Conservation (phyloP, 2,113 vertebrate genomes). For the Perca flavescens region DNA sequence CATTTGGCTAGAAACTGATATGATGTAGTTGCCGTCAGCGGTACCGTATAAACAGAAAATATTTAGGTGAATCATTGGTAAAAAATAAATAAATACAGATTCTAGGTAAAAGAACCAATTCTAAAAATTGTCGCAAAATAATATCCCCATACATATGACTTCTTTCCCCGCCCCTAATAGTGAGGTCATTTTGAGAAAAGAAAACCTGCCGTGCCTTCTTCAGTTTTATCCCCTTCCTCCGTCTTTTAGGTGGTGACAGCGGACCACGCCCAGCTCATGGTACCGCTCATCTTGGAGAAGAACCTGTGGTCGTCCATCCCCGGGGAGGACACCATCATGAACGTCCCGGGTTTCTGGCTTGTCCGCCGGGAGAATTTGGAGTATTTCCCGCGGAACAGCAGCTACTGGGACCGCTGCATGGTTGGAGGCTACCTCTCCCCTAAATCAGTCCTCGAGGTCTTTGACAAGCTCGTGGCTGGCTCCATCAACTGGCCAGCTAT, state of each 20-base stretch:
- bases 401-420: constrained; percentile 99
- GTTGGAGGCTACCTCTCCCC: constrained; percentile 98
- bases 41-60: too few relatives aligned
- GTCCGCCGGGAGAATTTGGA: constrained; percentile 96
- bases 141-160: too few relatives aligned
- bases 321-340: constrained; percentile 98
- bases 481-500: constrained; percentile 99
- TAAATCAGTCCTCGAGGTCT: constrained; percentile 91
- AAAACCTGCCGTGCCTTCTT: not conserved
- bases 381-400: constrained; percentile 96
- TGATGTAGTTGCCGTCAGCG: too few relatives aligned
- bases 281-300: constrained; percentile 94
- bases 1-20: too few relatives aligned
- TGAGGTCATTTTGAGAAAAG: not conserved
- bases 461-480: constrained; percentile 94
- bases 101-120: too few relatives aligned
- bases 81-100: too few relatives aligned
- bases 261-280: constrained; percentile 97
- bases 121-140: too few relatives aligned
- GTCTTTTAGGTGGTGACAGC: constrained; percentile 91
- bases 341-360: constrained; percentile 95
- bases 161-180: not conserved
- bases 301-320: constrained; percentile 96
- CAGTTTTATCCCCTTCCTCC: not conserved
- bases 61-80: too few relatives aligned